Percentiles rank a stretch among this genome's conserved stretches.
Conservation (phyloP, 2,888 invertebrate species). For the Caenorhabditis virilis region DNA sequence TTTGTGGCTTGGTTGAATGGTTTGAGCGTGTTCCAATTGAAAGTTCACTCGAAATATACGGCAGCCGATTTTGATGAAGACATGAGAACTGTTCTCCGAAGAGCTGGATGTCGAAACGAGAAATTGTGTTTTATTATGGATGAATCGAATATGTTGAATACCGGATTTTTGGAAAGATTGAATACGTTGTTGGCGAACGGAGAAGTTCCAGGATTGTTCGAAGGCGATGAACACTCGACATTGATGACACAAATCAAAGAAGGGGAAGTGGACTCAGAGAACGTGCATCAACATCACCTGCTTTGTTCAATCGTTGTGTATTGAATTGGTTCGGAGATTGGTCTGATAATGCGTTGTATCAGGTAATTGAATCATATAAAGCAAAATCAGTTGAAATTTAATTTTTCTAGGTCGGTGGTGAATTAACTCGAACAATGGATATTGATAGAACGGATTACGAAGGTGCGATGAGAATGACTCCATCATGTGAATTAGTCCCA, state of each 20-base stretch:
- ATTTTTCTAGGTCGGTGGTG: conserved; percentile 77
- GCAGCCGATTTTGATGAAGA: conserved; percentile 99
- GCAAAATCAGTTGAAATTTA: neutral
- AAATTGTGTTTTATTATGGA: conserved; percentile 99
- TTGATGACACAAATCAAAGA: conserved; percentile 99
- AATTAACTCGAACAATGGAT: conserved; percentile 93
- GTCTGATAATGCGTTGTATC: conserved; percentile 83
- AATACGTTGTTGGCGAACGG: conserved; percentile 98
- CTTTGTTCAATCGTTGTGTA: conserved; percentile 97
- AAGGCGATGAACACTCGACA: conserved; percentile 93
- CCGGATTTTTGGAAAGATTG: conserved; percentile 97
- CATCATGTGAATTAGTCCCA: conserved; percentile 76
- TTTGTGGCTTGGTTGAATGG: conserved; percentile 99
- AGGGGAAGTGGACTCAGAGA: conserved; percentile 98
- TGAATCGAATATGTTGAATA: conserved; percentile 92
- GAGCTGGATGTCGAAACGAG: conserved; percentile 78
- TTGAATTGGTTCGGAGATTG: conserved; percentile 99
- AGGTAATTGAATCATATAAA: too few relatives aligned
- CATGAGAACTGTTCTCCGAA: conserved; percentile 76
- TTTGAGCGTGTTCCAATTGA: conserved; percentile 82
- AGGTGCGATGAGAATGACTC: conserved; percentile 87
- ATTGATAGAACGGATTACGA: conserved; percentile 84
- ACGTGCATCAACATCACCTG: conserved; percentile 96
- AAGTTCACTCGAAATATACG: conserved; percentile 98
- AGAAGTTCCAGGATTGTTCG: conserved; percentile 76